phyloP scores from a whole-genome alignment of 1,140 invertebrate genomes.

The Acromyrmex echinatior region DNA sequence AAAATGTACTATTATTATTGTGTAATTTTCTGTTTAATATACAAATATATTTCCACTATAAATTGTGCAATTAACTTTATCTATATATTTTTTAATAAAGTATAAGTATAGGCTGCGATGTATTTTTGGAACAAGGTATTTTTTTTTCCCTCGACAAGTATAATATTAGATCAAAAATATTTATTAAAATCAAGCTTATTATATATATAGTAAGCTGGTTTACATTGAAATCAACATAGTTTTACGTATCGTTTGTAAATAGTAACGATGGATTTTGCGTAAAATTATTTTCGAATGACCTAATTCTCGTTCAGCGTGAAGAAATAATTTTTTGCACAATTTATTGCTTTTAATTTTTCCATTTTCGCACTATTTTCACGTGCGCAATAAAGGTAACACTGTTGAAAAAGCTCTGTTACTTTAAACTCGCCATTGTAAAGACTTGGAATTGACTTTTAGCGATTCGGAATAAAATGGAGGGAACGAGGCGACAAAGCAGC shows the following conservation, averaged over 20 bases:
- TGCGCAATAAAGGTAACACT: slow-evolving; percentile 2
- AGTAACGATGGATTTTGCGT: neutral
- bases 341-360: slow-evolving; percentile 40
- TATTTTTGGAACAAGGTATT: neutral
- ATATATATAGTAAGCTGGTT: slow-evolving; percentile 5
- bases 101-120: neutral
- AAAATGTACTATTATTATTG: too few species aligned
- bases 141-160: neutral
- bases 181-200: neutral
- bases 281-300: slow-evolving; percentile 2
- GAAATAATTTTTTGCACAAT: slow-evolving; percentile 32
- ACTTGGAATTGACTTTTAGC: slow-evolving; percentile 59
- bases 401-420: slow-evolving; percentile 57
- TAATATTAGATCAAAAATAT: neutral
- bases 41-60: too few species aligned
- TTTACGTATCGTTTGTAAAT: neutral
- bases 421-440: slow-evolving; percentile 60
- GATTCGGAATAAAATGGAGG: slow-evolving; percentile 58
- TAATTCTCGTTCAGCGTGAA: neutral
- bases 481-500: slow-evolving; percentile 65
- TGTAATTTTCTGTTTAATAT: too few species aligned
- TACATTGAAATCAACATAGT: neutral
- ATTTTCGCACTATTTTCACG: slow-evolving; percentile 27
- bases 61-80: too few species aligned
- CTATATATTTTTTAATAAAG: too few species aligned